Conservation (phyloP, 2,888 invertebrate genomes). For the Corythucha ciliata region DNA sequence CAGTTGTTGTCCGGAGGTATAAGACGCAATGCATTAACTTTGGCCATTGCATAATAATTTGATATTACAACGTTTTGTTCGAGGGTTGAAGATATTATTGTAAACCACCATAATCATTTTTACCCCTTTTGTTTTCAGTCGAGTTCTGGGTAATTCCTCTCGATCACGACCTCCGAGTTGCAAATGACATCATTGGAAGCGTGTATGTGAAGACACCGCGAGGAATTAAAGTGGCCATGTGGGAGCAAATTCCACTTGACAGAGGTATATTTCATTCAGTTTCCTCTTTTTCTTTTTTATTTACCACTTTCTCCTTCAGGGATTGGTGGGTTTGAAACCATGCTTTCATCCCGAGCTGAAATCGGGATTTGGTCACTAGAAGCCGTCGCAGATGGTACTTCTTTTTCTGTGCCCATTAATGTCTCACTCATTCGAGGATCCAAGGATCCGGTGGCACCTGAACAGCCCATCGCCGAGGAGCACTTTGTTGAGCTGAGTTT, state of each 20-base stretch:
- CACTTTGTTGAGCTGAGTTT: conserved; percentile 58
- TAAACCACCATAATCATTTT: too few relatives aligned
- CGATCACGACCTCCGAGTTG: conserved; percentile 53
- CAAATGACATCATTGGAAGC: conserved; percentile 50
- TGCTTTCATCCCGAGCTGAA: conserved; percentile 49
- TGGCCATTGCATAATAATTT: too few relatives aligned
- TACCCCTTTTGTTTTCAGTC: conserved; percentile 48
- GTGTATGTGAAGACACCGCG: conserved; percentile 54
- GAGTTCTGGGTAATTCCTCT: conserved; percentile 57
- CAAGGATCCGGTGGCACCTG: conserved; percentile 40
- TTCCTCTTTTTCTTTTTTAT: conserved; percentile 2
- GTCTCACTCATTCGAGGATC: conserved; percentile 41
- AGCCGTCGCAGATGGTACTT: conserved; percentile 47
- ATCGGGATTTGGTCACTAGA: conserved; percentile 53
- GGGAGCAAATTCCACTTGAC: conserved; percentile 55
- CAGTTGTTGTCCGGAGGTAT: too few relatives aligned
- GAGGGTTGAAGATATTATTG: too few relatives aligned
- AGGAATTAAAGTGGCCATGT: conserved; percentile 55
- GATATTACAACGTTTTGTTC: too few relatives aligned
- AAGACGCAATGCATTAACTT: too few relatives aligned
- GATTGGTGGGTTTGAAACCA: conserved; percentile 49
- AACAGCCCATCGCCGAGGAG: conserved; percentile 56
- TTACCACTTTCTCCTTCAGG: conserved; percentile 42
- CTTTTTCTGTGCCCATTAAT: conserved; percentile 49
- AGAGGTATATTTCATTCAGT: conserved; percentile 55